Conservation (phyloP, 2,888 invertebrate genomes). For the Calliphora vomitoria region DNA sequence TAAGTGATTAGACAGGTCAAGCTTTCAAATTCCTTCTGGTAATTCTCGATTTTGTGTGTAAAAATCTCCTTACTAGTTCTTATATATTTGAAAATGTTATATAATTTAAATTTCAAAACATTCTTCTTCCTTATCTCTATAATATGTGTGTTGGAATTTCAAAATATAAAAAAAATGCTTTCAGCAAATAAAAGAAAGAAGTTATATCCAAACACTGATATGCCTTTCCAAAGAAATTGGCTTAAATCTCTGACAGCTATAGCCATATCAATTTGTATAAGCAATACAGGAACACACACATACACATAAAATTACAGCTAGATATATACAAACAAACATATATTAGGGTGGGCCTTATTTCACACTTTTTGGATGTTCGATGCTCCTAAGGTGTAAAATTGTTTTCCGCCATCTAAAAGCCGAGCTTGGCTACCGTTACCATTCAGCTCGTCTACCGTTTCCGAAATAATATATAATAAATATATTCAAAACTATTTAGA, state of each 20-base stretch:
- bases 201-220: slow-evolving; percentile 32
- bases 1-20: no score
- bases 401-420: no score
- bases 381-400: no score
- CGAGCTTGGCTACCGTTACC: no score
- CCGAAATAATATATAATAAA: no score
- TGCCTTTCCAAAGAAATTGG: slow-evolving; percentile 43
- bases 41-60: no score
- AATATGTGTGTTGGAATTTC: not conserved
- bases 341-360: no score
- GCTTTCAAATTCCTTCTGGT: no score
- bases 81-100: not conserved
- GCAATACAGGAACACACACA: not conserved
- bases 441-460: no score
- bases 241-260: slow-evolving; percentile 43
- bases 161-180: slow-evolving; percentile 18
- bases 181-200: not conserved
- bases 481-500: no score
- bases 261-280: slow-evolving; percentile 51
- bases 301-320: not conserved
- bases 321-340: no score
- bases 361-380: no score
- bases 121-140: not conserved
- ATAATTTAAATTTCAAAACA: not conserved
- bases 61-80: not conserved